Evolutionary conservation across 2,113 vertebrate species (phyloP), one percentile per base, ranked within the genome.

Genomic region (Grallaria varia): DNA sequence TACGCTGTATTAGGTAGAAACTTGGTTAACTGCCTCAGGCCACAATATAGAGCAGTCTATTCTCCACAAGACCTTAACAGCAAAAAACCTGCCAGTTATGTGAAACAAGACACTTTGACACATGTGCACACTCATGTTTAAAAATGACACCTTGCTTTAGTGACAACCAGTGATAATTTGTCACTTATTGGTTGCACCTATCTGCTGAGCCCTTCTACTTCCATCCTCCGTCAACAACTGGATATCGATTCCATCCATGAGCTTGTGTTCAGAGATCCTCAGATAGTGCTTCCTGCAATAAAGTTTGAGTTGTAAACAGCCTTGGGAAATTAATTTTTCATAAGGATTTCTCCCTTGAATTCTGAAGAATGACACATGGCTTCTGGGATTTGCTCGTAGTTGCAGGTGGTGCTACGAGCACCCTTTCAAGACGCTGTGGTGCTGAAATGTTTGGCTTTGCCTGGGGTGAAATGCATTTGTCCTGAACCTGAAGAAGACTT

Each of bases 41-140:
- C n/a, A 63, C 62, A 91, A n/a, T n/a, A 30, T 7, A 5, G 0
- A 56, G 52, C 21, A 62, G 24, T 44, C n/a, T 71, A 14, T 62
- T 53, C 45, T 69, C 30, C 30, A 10, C 24, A 33, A 47, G n/a
- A 21, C 20, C 20, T 28, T 47, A 33, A 49, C 18, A 66, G 52
- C 25, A 79, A 33, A 74, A 33, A 27, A 30, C 18, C 31, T 45
- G n/a, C 74, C 49, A 47, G 22, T 50, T 50, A 50, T 24, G 49
- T 30, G 14, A 22, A 60, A 87, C 56, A 24, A 40, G 56, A 55
- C 13, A 24, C 31, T 53, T 60, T 68, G 33, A 58, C 55, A 40
- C 31, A 10, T 4, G 2, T 12, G 4, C 10, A 20, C 1, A 2
- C 14, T 20, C 10, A 4, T 2, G 2, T 56, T 64, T 83, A 28